phyloP scores from a whole-genome alignment of 2,888 invertebrate species.

The Ethmia dodecea region DNA sequence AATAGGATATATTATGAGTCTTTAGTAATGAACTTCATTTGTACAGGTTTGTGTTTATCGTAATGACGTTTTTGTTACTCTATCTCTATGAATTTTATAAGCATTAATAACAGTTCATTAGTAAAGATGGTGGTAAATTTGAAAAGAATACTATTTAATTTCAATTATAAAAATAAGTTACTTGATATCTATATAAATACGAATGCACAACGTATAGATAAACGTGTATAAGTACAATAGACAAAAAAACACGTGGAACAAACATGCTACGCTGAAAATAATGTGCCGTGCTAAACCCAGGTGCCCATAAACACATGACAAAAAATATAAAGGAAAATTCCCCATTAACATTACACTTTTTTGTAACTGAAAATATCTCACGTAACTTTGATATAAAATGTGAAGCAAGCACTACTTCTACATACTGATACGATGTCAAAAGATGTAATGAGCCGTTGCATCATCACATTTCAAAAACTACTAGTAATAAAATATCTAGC shows the following conservation, averaged over 20 bases:
- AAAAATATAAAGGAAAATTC: constrained; percentile 7
- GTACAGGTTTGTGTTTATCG: no score
- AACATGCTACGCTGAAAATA: constrained; percentile 14
- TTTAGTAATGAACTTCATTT: no score
- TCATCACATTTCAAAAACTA: constrained; percentile 32
- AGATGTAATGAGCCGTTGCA: not conserved
- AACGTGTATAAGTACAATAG: not conserved
- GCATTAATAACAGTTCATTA: not conserved
- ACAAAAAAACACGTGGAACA: constrained; percentile 10
- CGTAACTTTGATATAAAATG: constrained; percentile 11
- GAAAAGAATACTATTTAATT: not conserved
- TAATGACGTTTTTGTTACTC: no score
- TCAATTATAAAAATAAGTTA: not conserved
- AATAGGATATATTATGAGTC: no score
- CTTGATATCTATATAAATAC: not conserved
- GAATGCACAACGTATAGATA: not conserved
- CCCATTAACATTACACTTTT: not conserved
- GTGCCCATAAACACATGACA: constrained; percentile 26
- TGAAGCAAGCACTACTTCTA: constrained; percentile 47
- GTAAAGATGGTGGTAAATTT: constrained; percentile 1
- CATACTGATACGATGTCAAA: constrained; percentile 15
- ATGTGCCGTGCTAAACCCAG: constrained; percentile 28
- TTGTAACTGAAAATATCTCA: constrained; percentile 19
- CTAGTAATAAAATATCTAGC: constrained; percentile 55
- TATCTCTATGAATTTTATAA: no score